Conservation (phyloP, 2,797 vertebrate species). For the Fistularia commersonii region DNA sequence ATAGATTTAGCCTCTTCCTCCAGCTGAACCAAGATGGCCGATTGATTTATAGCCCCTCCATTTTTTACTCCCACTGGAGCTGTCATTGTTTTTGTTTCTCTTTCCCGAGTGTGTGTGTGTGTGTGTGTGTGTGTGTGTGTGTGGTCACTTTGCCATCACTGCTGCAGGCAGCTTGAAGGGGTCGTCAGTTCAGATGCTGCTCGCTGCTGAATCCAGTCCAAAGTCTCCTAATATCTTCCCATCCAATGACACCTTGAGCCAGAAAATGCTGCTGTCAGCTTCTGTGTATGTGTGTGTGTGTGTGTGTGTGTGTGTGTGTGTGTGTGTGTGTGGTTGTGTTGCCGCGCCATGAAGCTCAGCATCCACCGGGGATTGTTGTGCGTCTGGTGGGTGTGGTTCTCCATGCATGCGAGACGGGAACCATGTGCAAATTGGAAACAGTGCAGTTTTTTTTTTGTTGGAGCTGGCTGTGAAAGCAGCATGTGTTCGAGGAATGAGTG, state of each 20-base stretch:
- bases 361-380: neutral
- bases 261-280: neutral
- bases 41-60: slow-evolving; percentile 46
- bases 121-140: slow-evolving; percentile 10
- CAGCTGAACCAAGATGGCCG: slow-evolving; percentile 40
- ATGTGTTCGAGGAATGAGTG: too few species aligned
- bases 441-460: neutral
- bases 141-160: too few species aligned
- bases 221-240: slow-evolving; percentile 1
- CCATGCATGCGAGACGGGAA: too few species aligned
- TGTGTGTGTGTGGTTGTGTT: neutral
- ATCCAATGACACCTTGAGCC: slow-evolving; percentile 3
- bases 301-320: slow-evolving; percentile 2
- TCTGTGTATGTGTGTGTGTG: slow-evolving; percentile 19
- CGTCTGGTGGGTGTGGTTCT: neutral
- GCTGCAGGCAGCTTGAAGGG: too few species aligned
- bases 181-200: too few species aligned
- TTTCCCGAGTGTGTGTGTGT: slow-evolving; percentile 16
- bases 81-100: slow-evolving; percentile 21
- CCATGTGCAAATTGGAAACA: neutral
- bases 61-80: slow-evolving; percentile 34
- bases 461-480: too few species aligned
- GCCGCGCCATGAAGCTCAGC: too few species aligned
- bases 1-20: slow-evolving; percentile 52
- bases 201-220: neutral